Percentiles rank a stretch among this genome's conserved stretches.
Evolutionary conservation across 2,797 vertebrate species (phyloP).

Genomic region (Anisognathus igniventris): DNA sequence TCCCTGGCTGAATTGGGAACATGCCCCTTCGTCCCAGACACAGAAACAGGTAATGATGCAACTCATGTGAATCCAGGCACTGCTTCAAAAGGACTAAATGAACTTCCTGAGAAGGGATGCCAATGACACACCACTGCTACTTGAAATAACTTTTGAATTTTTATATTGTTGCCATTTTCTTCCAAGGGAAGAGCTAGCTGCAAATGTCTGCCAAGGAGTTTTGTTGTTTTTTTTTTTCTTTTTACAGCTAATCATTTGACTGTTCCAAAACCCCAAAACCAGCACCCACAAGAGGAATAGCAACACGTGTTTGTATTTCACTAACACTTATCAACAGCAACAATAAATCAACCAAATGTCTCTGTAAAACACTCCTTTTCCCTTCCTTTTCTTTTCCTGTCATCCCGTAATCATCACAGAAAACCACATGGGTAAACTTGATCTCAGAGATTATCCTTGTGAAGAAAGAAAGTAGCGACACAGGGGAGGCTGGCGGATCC

Average conservation of each 20-base stretch:
- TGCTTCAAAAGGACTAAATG: not conserved
- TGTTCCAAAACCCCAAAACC: slow-evolving; percentile 18
- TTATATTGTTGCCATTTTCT: slow-evolving; percentile 13
- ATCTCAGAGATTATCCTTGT: not conserved
- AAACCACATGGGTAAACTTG: not conserved
- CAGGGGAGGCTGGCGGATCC: not conserved
- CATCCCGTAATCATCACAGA: not conserved
- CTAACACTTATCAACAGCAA: not conserved
- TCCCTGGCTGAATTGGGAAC: not conserved
- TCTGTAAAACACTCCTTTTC: not conserved
- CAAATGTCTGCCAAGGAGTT: not conserved
- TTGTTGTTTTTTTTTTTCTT: not conserved
- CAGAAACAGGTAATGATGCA: not conserved
- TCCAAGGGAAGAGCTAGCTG: slow-evolving; percentile 13
- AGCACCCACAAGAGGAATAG: not conserved
- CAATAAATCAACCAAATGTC: not conserved
- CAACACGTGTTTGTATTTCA: not conserved
- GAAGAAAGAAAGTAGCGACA: not conserved
- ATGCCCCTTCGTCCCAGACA: not conserved
- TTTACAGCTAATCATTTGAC: not conserved
- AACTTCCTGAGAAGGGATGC: not conserved
- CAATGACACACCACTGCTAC: not conserved
- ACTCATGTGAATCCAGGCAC: not conserved
- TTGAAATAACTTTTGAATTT: slow-evolving; percentile 28
- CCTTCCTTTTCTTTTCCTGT: not conserved